phyloP scores from a whole-genome alignment of 2,888 invertebrate species.

The Subacronicta megacephala region DNA sequence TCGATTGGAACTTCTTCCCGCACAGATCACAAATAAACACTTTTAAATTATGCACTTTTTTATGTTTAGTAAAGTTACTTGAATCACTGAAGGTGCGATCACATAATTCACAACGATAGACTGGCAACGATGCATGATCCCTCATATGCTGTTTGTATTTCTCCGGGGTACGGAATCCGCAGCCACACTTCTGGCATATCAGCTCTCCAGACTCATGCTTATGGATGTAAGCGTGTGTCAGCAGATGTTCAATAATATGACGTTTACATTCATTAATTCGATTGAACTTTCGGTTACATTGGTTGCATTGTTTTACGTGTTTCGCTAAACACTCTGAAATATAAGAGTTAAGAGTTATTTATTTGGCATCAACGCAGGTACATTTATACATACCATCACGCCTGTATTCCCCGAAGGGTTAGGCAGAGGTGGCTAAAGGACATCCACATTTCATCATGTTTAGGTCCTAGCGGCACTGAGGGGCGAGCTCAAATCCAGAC shows the following conservation, averaged over 20 bases:
- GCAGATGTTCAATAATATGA: slow-evolving; percentile 75
- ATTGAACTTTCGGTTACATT: slow-evolving; percentile 60
- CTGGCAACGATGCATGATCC: slow-evolving; percentile 69
- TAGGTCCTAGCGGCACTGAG: too few relatives aligned
- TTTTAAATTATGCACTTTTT: slow-evolving; percentile 73
- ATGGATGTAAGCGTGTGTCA: slow-evolving; percentile 65
- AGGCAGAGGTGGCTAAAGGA: too few relatives aligned
- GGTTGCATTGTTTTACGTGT: slow-evolving; percentile 50
- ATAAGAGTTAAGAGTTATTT: too few relatives aligned
- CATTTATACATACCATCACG: too few relatives aligned
- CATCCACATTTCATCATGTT: too few relatives aligned
- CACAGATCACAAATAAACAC: slow-evolving; percentile 71
- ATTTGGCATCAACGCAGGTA: too few relatives aligned
- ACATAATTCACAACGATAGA: slow-evolving; percentile 75
- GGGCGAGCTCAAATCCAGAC: too few relatives aligned
- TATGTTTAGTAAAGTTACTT: slow-evolving; percentile 82
- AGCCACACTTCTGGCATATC: slow-evolving; percentile 68
- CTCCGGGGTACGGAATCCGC: slow-evolving; percentile 29
- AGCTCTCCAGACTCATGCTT: slow-evolving; percentile 1
- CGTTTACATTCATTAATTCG: slow-evolving; percentile 69
- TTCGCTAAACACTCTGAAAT: slow-evolving; percentile 35
- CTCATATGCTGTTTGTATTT: slow-evolving; percentile 77
- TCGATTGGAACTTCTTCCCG: slow-evolving; percentile 70
- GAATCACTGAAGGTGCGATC: slow-evolving; percentile 77
- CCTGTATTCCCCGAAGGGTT: too few relatives aligned